phyloP scores from a whole-genome alignment of 2,113 vertebrate species.

The Varanus komodoensis region DNA sequence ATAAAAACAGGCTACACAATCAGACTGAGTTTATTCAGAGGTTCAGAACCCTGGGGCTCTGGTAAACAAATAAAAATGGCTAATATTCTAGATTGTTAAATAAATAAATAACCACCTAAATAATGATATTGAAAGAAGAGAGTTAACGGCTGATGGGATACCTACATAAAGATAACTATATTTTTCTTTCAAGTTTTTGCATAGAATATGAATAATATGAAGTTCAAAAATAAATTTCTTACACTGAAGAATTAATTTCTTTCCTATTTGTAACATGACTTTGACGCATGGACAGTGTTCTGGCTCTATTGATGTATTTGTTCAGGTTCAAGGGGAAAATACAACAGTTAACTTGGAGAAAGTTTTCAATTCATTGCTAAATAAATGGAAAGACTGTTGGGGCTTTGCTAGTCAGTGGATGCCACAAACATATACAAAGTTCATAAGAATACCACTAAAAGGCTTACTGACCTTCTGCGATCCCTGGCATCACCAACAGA shows the following conservation, averaged over 20 bases:
- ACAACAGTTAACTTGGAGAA: not conserved
- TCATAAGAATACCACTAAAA: constrained; percentile 10
- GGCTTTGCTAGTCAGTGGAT: too few relatives aligned
- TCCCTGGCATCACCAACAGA: constrained; percentile 76
- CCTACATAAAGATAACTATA: not conserved
- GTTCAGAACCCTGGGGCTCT: not conserved
- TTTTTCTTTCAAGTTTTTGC: not conserved
- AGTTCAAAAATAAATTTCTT: not conserved
- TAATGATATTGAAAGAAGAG: not conserved
- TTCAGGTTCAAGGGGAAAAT: not conserved
- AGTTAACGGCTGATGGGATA: not conserved
- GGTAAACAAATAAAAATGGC: not conserved
- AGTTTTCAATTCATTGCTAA: not conserved
- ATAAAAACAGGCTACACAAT: not conserved
- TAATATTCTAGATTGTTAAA: not conserved
- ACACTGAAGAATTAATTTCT: not conserved
- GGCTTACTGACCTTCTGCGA: constrained; percentile 77
- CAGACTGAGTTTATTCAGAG: not conserved
- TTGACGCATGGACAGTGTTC: not conserved
- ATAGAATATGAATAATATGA: not conserved
- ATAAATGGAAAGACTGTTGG: not conserved
- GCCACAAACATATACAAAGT: not conserved
- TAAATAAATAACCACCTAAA: too few relatives aligned
- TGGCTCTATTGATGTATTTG: not conserved
- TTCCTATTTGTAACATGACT: not conserved